phyloP scores from a whole-genome alignment of 1,140 invertebrate species.

The Pseudomyrmex pallidus region DNA sequence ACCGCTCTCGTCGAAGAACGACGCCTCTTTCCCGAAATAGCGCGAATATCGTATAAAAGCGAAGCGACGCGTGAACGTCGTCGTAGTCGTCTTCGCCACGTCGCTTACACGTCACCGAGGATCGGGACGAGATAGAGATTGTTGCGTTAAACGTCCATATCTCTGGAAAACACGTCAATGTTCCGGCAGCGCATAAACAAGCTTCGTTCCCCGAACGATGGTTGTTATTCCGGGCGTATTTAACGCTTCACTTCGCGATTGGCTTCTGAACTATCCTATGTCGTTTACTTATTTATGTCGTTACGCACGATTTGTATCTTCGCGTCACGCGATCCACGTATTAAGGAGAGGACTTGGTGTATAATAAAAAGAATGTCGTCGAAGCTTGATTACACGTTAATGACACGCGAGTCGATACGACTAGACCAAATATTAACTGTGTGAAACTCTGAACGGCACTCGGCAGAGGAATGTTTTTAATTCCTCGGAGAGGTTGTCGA shows the following conservation, averaged over 20 bases:
- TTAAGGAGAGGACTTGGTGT: neutral
- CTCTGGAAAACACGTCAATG: conserved; percentile 21
- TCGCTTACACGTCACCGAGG: too few species aligned
- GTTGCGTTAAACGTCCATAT: neutral
- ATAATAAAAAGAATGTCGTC: too few species aligned
- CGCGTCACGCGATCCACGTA: neutral
- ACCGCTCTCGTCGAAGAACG: conserved; percentile 15
- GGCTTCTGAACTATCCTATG: neutral
- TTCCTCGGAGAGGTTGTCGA: too few species aligned
- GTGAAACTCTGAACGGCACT: neutral
- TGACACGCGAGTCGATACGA: neutral
- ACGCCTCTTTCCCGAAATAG: neutral
- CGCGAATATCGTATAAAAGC: neutral
- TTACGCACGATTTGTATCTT: neutral
- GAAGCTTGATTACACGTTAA: conserved; percentile 4
- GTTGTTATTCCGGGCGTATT: neutral
- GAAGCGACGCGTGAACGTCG: neutral
- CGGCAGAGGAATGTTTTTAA: neutral
- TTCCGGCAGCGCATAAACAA: conserved; percentile 14
- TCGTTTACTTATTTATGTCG: neutral
- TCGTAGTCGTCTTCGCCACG: too few species aligned
- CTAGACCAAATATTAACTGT: too few species aligned
- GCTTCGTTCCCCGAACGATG: neutral
- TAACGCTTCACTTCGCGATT: neutral
- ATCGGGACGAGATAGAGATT: neutral